A percentile compares a stretch with the other conserved stretches of the same genome.
Evolutionary conservation across 2,888 invertebrate species (phyloP).

Genomic region (Electrophaes corylata): DNA sequence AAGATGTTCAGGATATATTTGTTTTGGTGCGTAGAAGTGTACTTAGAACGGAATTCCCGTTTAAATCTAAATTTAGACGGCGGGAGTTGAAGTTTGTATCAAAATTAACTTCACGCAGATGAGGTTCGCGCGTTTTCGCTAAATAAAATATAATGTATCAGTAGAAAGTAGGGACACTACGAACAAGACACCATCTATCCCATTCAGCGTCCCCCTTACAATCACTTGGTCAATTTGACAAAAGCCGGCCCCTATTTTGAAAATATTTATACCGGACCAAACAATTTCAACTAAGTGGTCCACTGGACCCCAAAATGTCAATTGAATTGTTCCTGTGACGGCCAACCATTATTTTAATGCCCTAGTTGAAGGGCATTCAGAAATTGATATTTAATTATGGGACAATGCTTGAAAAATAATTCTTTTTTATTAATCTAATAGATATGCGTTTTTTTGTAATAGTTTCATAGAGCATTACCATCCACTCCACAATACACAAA

Average conservation of each 20-base stretch:
- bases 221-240: conserved; percentile 82
- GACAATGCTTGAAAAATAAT: not conserved
- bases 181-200: conserved; percentile 18
- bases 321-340: conserved; percentile 73
- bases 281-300: conserved; percentile 74
- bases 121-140: no score
- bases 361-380: conserved; percentile 17
- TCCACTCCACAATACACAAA: no score
- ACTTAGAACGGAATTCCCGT: no score
- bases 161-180: not conserved
- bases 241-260: conserved; percentile 74
- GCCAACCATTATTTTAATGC: conserved; percentile 49
- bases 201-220: conserved; percentile 55
- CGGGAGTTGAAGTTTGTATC: no score
- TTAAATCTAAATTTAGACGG: no score
- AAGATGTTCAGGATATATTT: no score
- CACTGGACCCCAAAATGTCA: conserved; percentile 64
- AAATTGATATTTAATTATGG: conserved; percentile 25
- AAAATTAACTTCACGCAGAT: no score
- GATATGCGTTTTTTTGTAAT: no score
- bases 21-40: no score
- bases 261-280: conserved; percentile 77
- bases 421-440: no score
- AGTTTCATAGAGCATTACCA: no score
- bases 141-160: conserved; percentile 6